These are phyloP conservation scores for Trematomus loennbergii DNA, from an alignment of 2,113 vertebrate genomes.

Conservation along the genomic window DNA sequence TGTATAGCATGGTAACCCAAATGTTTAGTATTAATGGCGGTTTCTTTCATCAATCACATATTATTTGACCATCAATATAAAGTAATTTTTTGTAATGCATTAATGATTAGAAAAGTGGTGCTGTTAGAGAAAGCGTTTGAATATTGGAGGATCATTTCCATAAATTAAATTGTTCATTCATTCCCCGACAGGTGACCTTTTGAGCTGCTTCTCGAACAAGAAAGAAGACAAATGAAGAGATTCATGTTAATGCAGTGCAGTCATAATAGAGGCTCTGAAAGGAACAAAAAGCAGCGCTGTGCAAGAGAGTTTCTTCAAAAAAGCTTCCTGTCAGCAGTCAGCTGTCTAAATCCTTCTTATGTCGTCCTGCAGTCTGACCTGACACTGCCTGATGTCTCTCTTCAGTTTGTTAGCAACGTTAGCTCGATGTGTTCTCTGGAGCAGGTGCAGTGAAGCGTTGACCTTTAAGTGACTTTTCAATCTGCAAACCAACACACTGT, in stretches of 20 bases:
- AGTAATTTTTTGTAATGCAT: background rate
- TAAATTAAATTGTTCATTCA: constrained; percentile 22
- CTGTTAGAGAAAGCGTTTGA: background rate
- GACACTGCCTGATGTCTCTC: constrained; percentile 11
- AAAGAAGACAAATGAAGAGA: constrained; percentile 29
- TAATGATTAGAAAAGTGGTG: background rate
- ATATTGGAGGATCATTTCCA: constrained; percentile 8
- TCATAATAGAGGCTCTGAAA: constrained; percentile 6
- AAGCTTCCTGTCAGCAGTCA: background rate
- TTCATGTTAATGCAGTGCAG: constrained; percentile 11
- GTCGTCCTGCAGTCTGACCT: background rate
- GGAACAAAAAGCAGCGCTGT: background rate
- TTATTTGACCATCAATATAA: too few relatives aligned
- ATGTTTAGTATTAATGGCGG: background rate
- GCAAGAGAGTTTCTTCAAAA: background rate
- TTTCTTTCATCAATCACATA: background rate
- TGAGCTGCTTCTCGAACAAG: constrained; percentile 13
- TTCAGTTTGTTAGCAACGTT: constrained; percentile 18
- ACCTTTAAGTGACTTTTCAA: constrained; percentile 49
- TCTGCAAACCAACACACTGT: constrained; percentile 33
- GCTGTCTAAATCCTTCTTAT: background rate
- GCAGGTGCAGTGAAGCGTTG: constrained; percentile 17
- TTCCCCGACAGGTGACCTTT: constrained; percentile 41
- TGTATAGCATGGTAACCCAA: background rate
- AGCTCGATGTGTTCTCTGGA: constrained; percentile 5